Evolutionary conservation across 2,797 vertebrate genomes (phyloP), one percentile per base, ranked within the genome.

Genomic region (Synaphobranchus kaupii): DNA sequence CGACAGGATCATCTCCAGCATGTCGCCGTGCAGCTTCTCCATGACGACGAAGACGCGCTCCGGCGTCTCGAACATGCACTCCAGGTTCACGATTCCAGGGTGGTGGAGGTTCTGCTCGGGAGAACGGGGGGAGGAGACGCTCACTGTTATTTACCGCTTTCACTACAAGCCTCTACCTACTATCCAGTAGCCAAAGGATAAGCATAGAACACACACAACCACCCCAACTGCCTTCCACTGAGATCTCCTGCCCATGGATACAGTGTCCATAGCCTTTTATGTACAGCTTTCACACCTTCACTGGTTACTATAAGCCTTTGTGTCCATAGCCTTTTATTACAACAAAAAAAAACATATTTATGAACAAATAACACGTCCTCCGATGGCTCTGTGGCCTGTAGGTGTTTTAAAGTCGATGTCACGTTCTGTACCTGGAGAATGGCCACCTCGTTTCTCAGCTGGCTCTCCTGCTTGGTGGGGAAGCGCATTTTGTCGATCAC

Each of bases 401-500:
- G 68, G 31, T 13, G 68, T 73, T 31, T 73, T 3, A 31, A 73
- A 4, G n/a, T 34, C 68, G 15, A 3, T 12, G 34, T 15, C 10
- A 44, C 52, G 44, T 10, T 8, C 52, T 44, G 86, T 95, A 97
- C 96, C 96, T 97, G 96, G 89, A 97, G 95, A 91, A 97, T 97
- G 89, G 96, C 96, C 88, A 97, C 96, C 95, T 97, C 96, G 88
- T 97, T 97, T 87, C 96, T 95, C 86, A 97, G 95, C 76, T 97
- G 96, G 92, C 96, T 97, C 91, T 97, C 96, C 85, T 97, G 96
- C 91, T 97, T 97, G 85, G 96, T 97, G 68, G 96, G 96, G 89
- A 97, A 97, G 87, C 96, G 93, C 96, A 96, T 96, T 90, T 97
- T 97, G 93, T 97, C 96, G 87, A 97, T 97, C 71, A 97, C 94